phyloP scores from a whole-genome alignment of 1,140 invertebrate species.

The Apis cerana region DNA sequence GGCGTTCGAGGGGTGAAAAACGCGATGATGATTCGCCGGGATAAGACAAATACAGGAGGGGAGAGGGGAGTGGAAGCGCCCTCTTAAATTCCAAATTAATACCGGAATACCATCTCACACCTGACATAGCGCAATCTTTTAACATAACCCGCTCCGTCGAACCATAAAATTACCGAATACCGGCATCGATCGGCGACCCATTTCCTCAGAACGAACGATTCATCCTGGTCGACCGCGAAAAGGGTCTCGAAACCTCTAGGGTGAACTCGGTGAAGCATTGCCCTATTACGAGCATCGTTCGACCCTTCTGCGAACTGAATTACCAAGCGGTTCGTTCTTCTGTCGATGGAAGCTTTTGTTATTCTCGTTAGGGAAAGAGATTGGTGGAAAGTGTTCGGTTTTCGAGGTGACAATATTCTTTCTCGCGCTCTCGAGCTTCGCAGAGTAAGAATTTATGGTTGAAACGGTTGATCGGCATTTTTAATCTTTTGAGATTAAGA shows the following conservation, averaged over 20 bases:
- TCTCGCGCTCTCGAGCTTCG: rapidly evolving
- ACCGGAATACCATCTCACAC: neutral
- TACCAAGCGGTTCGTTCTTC: constrained; percentile 44
- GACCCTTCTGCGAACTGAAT: constrained; percentile 53
- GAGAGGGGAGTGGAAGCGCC: neutral
- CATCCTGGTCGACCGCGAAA: constrained; percentile 24
- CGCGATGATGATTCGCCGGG: constrained; percentile 5
- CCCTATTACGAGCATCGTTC: constrained; percentile 58
- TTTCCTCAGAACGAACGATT: constrained; percentile 8
- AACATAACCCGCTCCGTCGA: constrained; percentile 60
- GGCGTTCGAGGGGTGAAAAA: neutral
- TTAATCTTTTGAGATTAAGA: no score
- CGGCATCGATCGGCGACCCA: constrained; percentile 49
- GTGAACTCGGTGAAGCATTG: constrained; percentile 51
- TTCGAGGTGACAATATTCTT: neutral
- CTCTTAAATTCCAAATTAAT: no score
- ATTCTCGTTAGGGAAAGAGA: constrained; percentile 7
- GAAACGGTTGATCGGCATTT: no score
- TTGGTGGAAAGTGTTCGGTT: neutral
- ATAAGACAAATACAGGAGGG: neutral
- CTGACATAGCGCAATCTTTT: constrained; percentile 57
- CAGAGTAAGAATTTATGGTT: neutral
- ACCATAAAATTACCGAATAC: constrained; percentile 67
- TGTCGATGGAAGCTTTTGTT: constrained; percentile 29
- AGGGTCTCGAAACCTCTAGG: constrained; percentile 15